Conservation (phyloP, 2,797 vertebrate genomes). For the Manis javanica region DNA sequence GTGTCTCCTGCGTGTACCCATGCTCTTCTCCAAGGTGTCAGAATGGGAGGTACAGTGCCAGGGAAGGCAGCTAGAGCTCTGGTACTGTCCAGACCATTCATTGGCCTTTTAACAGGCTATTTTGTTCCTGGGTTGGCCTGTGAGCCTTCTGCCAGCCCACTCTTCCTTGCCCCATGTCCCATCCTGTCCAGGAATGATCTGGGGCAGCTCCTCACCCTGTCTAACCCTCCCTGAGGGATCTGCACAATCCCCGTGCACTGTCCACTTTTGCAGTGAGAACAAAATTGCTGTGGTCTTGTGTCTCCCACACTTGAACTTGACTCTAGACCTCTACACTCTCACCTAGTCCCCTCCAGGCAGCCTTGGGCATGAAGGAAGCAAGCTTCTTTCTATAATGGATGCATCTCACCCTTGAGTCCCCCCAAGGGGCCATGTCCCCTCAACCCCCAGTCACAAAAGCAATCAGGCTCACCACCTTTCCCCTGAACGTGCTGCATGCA, state of each 20-base stretch:
- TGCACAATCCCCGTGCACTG: accelerated
- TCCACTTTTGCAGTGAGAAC: background rate
- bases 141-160: background rate
- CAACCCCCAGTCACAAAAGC: background rate
- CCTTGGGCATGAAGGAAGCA: background rate
- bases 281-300: background rate
- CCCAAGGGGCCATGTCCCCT: background rate
- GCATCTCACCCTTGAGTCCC: background rate
- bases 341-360: background rate
- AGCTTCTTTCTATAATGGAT: background rate
- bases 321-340: background rate
- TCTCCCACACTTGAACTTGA: background rate
- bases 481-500: accelerated
- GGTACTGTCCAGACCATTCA: no score
- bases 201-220: no score
- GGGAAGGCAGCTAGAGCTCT: background rate
- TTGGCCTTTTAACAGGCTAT: accelerated
- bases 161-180: background rate
- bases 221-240: background rate
- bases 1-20: accelerated
- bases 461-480: accelerated
- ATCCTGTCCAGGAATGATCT: background rate
- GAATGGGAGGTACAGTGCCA: no score
- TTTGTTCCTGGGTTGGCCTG: background rate
- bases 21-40: background rate